Evolutionary conservation across 2,797 vertebrate species (phyloP), one percentile per base, ranked within the genome.

Genomic region (Neosilurus hyrtlii): DNA sequence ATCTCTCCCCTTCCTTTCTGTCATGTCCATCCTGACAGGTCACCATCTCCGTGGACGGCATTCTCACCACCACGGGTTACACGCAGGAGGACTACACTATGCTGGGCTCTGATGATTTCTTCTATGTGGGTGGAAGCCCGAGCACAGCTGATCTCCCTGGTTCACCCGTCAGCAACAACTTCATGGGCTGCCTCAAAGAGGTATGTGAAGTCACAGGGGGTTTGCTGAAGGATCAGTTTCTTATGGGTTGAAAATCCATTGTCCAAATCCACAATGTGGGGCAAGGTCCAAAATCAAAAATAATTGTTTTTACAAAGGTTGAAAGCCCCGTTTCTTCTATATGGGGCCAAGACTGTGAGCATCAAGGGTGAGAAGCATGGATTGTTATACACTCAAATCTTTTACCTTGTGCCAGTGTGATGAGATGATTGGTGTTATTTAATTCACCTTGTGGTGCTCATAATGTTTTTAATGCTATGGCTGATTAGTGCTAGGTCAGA

Each of bases 161-260:
- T 9, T 99, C 98, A 63, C 98, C 98, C 0, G 97, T 99, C 90
- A 99, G 97, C 95, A 99, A 99, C 93, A 99, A 99, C 93, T 99
- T 99, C 93, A 99, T 99, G 98, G 98, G 98, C 89, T 99, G 98
- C 89, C 95, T 99, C 24, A 99, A 97, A 91, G 98, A 99, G 97
- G 98, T 99, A 95, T 90, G 82, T 65, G 22, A 5, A 51, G 61
- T 8, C 26, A 43, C 4, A 30, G 18, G 15, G 9, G 59, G 7
- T 78, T 26, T 63, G 37, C 10, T 26, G 57, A 26, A 5, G 14
- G 15, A 18, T 30, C n/a, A 71, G 22, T n/a, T 70, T 9, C 49
- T 49, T 8, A n/a, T 22, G 68, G 22, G 37, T 14, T 71, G 20
- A 22, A 49, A 18, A n/a, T 22, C n/a, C 68, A 51, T 11, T 49